These are phyloP conservation scores for Liposcelis brunnea DNA, from an alignment of 2,888 invertebrate genomes.

Conservation along the genomic window DNA sequence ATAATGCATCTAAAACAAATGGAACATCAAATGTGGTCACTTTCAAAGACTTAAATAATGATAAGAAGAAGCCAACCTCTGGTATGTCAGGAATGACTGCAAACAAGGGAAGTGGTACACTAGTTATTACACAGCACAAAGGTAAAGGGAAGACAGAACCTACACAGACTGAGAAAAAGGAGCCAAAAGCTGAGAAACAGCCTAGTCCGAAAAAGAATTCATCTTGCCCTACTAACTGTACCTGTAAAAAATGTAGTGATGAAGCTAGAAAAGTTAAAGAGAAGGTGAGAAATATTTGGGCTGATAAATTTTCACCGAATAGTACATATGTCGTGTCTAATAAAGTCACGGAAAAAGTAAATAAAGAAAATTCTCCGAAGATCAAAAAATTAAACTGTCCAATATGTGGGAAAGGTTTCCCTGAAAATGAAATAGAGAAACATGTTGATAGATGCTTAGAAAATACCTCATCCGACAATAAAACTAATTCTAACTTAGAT, in stretches of 20 bases:
- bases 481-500: too few species aligned
- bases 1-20: background rate
- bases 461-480: background rate
- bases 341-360: conserved; percentile 11
- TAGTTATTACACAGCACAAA: conserved; percentile 18
- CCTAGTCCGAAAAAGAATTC: too few species aligned
- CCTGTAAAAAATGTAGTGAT: too few species aligned
- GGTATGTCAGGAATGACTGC: conserved; percentile 13
- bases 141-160: conserved; percentile 12
- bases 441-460: conserved; percentile 26
- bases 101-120: conserved; percentile 18
- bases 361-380: conserved; percentile 12
- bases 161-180: background rate
- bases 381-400: conserved; percentile 23
- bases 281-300: conserved; percentile 26
- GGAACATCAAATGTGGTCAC: conserved; percentile 7
- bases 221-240: too few species aligned
- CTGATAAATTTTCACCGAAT: conserved; percentile 21
- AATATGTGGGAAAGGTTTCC: conserved; percentile 24
- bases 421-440: conserved; percentile 23
- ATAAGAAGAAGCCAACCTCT: background rate
- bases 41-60: conserved; percentile 9
- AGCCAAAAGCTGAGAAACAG: too few species aligned
- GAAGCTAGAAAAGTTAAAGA: conserved; percentile 18
- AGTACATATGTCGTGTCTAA: background rate